Base-by-base conservation (phyloP, 2,113 vertebrate species). In the Etheostoma cragini region DNA sequence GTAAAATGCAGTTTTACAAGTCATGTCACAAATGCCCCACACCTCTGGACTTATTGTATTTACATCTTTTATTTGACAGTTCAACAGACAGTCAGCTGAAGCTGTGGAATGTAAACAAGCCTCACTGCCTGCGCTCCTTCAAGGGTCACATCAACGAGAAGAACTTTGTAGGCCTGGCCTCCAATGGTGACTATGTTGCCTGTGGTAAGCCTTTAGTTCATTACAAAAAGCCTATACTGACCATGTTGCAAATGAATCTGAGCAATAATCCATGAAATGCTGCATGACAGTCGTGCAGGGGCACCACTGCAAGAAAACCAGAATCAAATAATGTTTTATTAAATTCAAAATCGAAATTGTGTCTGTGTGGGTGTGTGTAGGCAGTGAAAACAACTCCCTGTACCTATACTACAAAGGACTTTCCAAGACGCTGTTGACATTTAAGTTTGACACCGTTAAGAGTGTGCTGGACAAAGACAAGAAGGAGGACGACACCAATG, bases 81-180 rank as follows among this genome's bases (percentile, higher is more conserved):
- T 99, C 98, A 49, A 99, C 98, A 84, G 98, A 99, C 90, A 99
- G 98, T 80, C 98, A 99, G 88, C 95, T 99, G 83, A 99, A 99
- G 94, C 94, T 99, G 62, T 99, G 98, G 98, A 99, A 98, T 0
- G 98, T 99, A 5, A 97, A 97, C 93, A 99, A 99, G 83, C 97
- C 98, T 50, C 98, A 99, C 89, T 99, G 98, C 82, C 91, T 99
- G 65, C 97, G 98, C 81, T 99, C 98, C 78, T 99, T 99, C 93
- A 99, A 99, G 91, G 98, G 98, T 87, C 98, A 99, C 92, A 99
- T 99, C 92, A 99, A 99, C 1, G 98, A 99, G 94, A 99, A 99
- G 95, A 99, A 99, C 93, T 99, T 99, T 3, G 98, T 99, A 3
- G 98, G 98, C 60, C 95, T 99, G 3, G 98, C 98, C 0, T 99